A percentile compares a stretch with the other conserved stretches of the same genome.
Conservation (phyloP, 2,113 vertebrate genomes). For the Ictalurus punctatus region DNA sequence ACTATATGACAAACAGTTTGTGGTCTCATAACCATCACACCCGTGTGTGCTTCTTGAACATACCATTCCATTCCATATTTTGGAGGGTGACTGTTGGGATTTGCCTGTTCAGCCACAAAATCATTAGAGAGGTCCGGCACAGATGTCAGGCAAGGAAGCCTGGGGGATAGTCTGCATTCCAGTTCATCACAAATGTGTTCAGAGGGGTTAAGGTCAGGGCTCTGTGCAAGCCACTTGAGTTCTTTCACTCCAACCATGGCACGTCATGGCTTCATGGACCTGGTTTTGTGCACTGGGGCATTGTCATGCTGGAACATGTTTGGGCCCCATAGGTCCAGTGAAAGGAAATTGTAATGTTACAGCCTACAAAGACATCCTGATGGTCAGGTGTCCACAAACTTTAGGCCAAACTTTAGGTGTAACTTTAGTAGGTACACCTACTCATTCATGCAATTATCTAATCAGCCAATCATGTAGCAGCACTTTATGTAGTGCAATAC, state of each 20-base stretch:
- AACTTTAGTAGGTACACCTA: too few species aligned
- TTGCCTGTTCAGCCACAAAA: neutral
- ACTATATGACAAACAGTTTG: neutral
- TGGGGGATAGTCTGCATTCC: neutral
- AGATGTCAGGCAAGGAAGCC: neutral
- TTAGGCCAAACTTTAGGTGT: neutral
- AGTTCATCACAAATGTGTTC: neutral
- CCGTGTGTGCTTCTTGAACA: neutral
- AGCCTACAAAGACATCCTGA: neutral
- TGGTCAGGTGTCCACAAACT: neutral
- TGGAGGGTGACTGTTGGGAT: neutral
- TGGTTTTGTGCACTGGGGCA: too few species aligned
- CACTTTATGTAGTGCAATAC: too few species aligned
- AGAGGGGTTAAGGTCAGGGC: neutral
- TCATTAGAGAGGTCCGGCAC: neutral
- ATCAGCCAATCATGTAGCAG: too few species aligned
- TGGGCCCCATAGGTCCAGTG: neutral
- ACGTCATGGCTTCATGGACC: neutral
- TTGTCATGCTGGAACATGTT: too few species aligned
- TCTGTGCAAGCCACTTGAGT: neutral
- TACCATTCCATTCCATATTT: neutral
- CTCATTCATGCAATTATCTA: too few species aligned
- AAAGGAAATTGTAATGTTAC: neutral
- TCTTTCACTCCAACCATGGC: neutral
- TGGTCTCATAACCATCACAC: neutral